Base-by-base conservation (phyloP, 92 coral and sea anemone species). In the Blastomussa wellsi region DNA sequence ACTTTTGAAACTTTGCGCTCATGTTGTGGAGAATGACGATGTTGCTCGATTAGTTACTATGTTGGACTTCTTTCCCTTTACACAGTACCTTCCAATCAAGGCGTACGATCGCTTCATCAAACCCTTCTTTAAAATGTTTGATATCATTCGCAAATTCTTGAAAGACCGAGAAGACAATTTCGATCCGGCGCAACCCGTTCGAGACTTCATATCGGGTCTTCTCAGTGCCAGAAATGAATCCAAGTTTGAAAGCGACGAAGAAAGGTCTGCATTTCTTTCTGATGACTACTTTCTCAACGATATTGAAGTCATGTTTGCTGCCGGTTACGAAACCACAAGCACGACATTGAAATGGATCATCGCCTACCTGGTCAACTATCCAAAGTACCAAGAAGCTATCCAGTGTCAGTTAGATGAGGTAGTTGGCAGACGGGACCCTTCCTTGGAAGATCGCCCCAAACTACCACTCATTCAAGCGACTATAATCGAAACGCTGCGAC, bases 251-350 rank as follows among this genome's bases (percentile, higher is more conserved):
- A 49, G 64, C 35, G 71, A 73, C 22, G 81, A 48, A 6, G 76
- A 67, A 31, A 72, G 79, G 11, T 66, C 84, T 9, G 76, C 77
- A 0, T 82, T 93, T 26, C 74, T 89, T 16, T 73, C 90, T 20
- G 80, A 91, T 32, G 92, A 89, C 68, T 87, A 91, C 48, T 52
- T 91, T 2, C 73, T 84, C 6, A 89, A 84, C 78, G 52, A 92
- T 8, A 59, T 91, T 13, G 81, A 87, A 75, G 92, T 89, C 80
- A 86, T 91, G 62, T 91, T 91, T 48, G 81, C 84, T 13, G 94
- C 94, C 59, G 94, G 94, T 53, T 91, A 89, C 74, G 94, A 91
- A 71, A 91, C 92, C 15, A 88, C 94, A 14, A 89, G 88, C 64
- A 91, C 92, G 44, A 84, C 90, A 4, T 64, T 91, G 41, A 79